phyloP scores from a whole-genome alignment of 2,797 vertebrate genomes.

The Prionace glauca region DNA sequence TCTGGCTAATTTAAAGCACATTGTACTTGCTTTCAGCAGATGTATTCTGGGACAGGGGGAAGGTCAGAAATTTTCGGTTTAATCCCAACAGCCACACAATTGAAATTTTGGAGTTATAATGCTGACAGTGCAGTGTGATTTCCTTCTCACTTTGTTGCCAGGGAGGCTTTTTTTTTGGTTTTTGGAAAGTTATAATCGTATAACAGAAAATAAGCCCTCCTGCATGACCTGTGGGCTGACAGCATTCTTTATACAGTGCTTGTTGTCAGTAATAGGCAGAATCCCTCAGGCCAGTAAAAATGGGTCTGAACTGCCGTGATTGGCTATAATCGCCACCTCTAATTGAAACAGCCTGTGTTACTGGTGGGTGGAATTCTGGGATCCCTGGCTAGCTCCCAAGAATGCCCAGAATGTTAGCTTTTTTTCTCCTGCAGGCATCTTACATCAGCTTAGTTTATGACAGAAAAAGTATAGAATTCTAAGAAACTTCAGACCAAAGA shows the following conservation, averaged over 20 bases:
- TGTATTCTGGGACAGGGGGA: neutral
- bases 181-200: neutral
- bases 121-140: neutral
- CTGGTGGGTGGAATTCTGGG: conserved; percentile 80
- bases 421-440: conserved; percentile 68
- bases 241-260: conserved; percentile 32
- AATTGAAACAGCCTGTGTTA: conserved; percentile 90
- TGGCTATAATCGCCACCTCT: conserved; percentile 61
- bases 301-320: conserved; percentile 62
- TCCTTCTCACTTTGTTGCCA: neutral
- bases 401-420: conserved; percentile 68
- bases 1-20: conserved; percentile 2
- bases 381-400: conserved; percentile 71
- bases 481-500: conserved; percentile 38
- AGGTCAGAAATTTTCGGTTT: no score
- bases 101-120: neutral
- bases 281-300: conserved; percentile 64
- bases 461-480: conserved; percentile 47
- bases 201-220: neutral
- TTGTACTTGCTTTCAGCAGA: neutral
- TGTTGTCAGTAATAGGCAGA: conserved; percentile 60
- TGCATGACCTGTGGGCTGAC: neutral
- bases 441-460: conserved; percentile 77
- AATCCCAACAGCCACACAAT: neutral
- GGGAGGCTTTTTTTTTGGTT: neutral